phyloP scores from a whole-genome alignment of 2,113 vertebrate species.

The Caretta caretta region DNA sequence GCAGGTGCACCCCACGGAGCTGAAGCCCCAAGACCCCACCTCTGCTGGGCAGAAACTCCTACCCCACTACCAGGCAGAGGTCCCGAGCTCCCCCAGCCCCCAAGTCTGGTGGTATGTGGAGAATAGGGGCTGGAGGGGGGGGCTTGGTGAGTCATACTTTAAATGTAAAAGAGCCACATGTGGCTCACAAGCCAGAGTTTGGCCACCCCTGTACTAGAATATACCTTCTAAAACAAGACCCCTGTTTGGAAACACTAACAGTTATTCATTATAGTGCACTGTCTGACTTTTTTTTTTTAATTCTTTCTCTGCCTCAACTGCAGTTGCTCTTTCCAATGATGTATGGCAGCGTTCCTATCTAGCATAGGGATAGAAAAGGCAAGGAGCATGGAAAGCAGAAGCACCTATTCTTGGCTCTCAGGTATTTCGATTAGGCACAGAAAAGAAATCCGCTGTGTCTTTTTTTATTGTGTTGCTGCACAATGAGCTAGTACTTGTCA shows the following conservation, averaged over 20 bases:
- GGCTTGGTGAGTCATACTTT: too few relatives aligned
- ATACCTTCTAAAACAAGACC: not conserved
- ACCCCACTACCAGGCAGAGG: too few relatives aligned
- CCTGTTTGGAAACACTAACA: slow-evolving; percentile 8
- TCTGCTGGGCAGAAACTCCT: too few relatives aligned
- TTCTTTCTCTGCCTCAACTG: slow-evolving; percentile 9
- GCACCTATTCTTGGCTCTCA: not conserved
- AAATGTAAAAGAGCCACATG: too few relatives aligned
- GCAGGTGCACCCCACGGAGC: too few relatives aligned
- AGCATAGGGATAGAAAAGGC: not conserved
- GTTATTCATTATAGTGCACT: slow-evolving; percentile 17
- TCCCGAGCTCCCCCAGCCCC: too few relatives aligned
- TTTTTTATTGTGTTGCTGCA: not conserved
- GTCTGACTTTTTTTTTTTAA: not conserved
- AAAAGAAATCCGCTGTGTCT: not conserved
- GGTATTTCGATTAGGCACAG: not conserved
- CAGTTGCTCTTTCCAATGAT: slow-evolving; percentile 54
- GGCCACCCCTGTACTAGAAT: not conserved
- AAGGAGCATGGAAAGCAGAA: not conserved
- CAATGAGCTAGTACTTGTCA: not conserved
- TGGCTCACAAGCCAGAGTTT: too few relatives aligned
- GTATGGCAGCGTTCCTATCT: not conserved
- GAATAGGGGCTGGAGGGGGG: too few relatives aligned
- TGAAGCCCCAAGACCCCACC: too few relatives aligned
- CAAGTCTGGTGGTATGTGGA: too few relatives aligned